Base-by-base conservation (phyloP, 2,888 invertebrate species). In the Lomographa bimaculata region DNA sequence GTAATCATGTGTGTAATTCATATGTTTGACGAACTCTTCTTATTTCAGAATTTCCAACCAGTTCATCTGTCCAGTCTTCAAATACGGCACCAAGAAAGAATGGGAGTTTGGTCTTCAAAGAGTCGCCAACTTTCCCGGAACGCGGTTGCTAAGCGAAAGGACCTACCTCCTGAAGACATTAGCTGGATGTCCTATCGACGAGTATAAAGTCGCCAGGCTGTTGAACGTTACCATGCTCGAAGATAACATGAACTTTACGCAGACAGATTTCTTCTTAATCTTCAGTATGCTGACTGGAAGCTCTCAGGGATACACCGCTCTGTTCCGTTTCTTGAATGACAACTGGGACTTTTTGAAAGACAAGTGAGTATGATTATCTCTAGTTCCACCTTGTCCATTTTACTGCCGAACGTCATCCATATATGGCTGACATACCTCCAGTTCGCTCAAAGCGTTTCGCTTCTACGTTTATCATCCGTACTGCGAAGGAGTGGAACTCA, bases 101-200 rank as follows among this genome's bases (percentile, higher is more conserved):
- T 96, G 95, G 95, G 92, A 95, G 50, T 96, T 96, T 56, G 95
- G 95, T 17, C 85, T 96, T 0, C 91, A 95, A 50, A 89, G 95
- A 5, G 92, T 95, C 0, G 92, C 94, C 29, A 91, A 94, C 60
- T 95, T 95, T 76, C 95, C 95, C 0, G 79, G 91, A 1, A 90
- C 91, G 0, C 89, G 95, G 27, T 92, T 92, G 54, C 93, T 92
- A 60, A 94, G 92, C 51, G 96, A 96, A 70, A 83, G 95, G 52
- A 94, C 95, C 0, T 95, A 94, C 71, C 86, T 96, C 1, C 72
- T 95, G 28, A 95, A 95, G 75, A 94, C 94, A 0, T 77, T 95
- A 1, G 94, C 95, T 0, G 95, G 96, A 0, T 96, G 96, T 71
- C 94, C 95, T 0, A 91, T 91, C n/a, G 92, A 94, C 33, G 77